Percentiles rank a stretch among this genome's conserved stretches.
Evolutionary conservation across 2,888 invertebrate species (phyloP).

Genomic region (Coelinius sp.): DNA sequence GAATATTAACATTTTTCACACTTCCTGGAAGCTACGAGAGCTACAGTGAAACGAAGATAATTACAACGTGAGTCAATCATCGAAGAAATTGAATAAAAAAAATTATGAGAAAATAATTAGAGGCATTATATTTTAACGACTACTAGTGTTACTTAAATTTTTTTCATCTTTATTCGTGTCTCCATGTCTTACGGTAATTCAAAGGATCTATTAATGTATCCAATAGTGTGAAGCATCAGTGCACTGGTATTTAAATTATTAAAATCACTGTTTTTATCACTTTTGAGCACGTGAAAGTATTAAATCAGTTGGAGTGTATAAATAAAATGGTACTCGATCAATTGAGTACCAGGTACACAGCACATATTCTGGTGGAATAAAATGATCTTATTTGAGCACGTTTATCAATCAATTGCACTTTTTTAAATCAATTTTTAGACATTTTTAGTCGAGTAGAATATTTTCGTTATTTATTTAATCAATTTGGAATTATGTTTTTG

Average conservation of each 20-base stretch:
- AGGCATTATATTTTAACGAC: not conserved
- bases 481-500: not conserved
- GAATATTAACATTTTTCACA: constrained; percentile 50
- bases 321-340: not conserved
- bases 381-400: not conserved
- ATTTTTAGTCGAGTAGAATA: not conserved
- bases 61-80: constrained; percentile 67
- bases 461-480: not conserved
- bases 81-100: constrained; percentile 45
- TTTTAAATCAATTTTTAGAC: too few species aligned
- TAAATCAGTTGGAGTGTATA: not conserved
- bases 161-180: constrained; percentile 4
- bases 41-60: constrained; percentile 66
- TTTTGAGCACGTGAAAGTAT: not conserved
- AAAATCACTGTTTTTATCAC: not conserved
- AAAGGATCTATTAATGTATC: not conserved
- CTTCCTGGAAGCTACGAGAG: constrained; percentile 69
- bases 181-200: constrained; percentile 6
- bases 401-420: not conserved
- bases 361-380: not conserved
- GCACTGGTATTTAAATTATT: not conserved
- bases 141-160: constrained; percentile 9
- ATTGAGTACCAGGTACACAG: constrained; percentile 3
- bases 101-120: not conserved
- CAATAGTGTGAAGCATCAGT: not conserved